phyloP scores from a whole-genome alignment of 2,888 invertebrate species.

The Lomographa bimaculata region DNA sequence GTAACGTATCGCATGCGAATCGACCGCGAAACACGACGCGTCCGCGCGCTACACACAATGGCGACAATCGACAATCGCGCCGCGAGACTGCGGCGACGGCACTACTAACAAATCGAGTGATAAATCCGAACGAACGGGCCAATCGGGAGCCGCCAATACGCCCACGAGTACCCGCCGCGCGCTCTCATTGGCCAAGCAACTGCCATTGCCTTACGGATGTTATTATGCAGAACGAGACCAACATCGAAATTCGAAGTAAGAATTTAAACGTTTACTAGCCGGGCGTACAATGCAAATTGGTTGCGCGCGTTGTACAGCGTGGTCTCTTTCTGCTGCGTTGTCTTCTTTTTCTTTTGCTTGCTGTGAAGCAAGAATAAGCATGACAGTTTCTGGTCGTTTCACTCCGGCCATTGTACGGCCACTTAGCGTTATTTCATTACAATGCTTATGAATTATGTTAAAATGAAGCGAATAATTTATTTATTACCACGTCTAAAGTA shows the following conservation, averaged over 20 bases:
- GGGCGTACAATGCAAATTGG: conserved; percentile 78
- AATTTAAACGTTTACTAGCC: conserved; percentile 79
- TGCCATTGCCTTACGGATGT: conserved; percentile 82
- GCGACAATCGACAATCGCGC: conserved; percentile 81
- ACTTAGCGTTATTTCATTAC: conserved; percentile 50
- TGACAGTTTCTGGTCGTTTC: conserved; percentile 55
- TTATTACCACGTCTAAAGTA: conserved; percentile 34
- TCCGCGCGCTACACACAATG: conserved; percentile 71
- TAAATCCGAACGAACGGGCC: conserved; percentile 67
- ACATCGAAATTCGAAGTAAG: conserved; percentile 76
- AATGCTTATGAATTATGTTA: conserved; percentile 46
- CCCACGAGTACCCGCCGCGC: conserved; percentile 71
- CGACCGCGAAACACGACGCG: conserved; percentile 64
- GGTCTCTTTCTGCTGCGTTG: conserved; percentile 65
- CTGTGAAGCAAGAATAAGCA: conserved; percentile 57
- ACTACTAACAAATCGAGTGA: conserved; percentile 79
- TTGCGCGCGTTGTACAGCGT: conserved; percentile 67
- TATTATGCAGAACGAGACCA: conserved; percentile 81
- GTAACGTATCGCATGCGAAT: conserved; percentile 67
- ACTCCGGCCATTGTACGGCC: conserved; percentile 50
- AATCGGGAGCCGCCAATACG: conserved; percentile 67
- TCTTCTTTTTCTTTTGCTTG: conserved; percentile 58
- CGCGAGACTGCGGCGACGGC: conserved; percentile 74
- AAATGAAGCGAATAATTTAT: conserved; percentile 45
- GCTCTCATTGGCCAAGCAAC: conserved; percentile 77